phyloP scores from a whole-genome alignment of 2,888 invertebrate genomes.

The Eudemis profundana region DNA sequence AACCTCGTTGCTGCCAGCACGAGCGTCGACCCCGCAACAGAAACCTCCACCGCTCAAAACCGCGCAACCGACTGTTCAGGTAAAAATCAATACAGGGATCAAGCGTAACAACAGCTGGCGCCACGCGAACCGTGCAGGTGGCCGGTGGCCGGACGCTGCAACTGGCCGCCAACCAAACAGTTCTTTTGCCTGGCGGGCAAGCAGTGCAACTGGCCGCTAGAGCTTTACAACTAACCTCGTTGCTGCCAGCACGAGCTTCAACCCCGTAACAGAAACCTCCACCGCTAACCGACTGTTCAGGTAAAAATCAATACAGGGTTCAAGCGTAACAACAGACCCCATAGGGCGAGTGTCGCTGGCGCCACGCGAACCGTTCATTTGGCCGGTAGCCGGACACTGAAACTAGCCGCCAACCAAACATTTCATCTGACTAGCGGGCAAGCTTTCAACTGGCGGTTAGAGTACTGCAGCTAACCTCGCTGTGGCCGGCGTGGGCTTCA shows the following conservation, averaged over 20 bases:
- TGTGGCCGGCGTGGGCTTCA: conserved; percentile 71
- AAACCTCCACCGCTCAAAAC: conserved; percentile 70
- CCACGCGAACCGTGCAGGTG: conserved; percentile 70
- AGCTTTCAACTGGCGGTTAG: conserved; percentile 55
- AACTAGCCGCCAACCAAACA: conserved; percentile 67
- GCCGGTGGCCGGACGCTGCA: conserved; percentile 46
- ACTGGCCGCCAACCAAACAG: too few species aligned
- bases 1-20: conserved; percentile 68
- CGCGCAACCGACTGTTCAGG: conserved; percentile 61
- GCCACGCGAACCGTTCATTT: conserved; percentile 70
- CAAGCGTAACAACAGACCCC: conserved; percentile 59
- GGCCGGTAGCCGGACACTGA: conserved; percentile 73
- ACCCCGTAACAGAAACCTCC: too few species aligned
- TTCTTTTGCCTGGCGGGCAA: too few species aligned
- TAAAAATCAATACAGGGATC: conserved; percentile 3
- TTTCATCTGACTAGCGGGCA: conserved; percentile 65
- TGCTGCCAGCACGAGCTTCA: too few species aligned
- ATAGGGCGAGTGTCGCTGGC: conserved; percentile 58
- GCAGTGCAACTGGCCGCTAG: too few species aligned
- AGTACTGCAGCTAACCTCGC: conserved; percentile 65
- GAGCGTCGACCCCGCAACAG: conserved; percentile 72
- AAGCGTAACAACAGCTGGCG: conserved; percentile 58
- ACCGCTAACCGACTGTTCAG: conserved; percentile 51
- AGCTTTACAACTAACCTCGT: too few species aligned
- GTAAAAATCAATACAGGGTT: neutral